A percentile compares a stretch with the other conserved stretches of the same genome.
Evolutionary conservation across 2,888 invertebrate species (phyloP).

Genomic region (Cheilosia variabilis): DNA sequence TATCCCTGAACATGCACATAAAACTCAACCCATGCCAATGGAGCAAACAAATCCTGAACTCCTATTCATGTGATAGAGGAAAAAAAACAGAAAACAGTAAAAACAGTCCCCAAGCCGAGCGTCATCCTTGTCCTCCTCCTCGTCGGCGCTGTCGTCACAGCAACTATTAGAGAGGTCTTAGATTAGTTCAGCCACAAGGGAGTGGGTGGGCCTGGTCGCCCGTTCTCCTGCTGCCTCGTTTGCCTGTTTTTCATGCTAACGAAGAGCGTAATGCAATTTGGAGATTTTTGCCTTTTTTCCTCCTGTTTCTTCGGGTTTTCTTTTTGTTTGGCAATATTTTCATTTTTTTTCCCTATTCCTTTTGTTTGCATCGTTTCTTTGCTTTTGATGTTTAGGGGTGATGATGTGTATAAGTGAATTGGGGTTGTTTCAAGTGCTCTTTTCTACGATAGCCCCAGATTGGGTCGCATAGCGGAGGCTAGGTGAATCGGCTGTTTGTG

Average conservation of each 20-base stretch:
- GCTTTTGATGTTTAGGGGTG: conserved; percentile 72
- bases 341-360: conserved; percentile 25
- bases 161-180: conserved; percentile 58
- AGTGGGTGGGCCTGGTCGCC: conserved; percentile 1
- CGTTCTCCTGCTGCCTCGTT: conserved; percentile 3
- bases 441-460: conserved; percentile 28
- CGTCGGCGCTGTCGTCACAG: conserved; percentile 14
- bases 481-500: conserved; percentile 9
- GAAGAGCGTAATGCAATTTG: conserved; percentile 73
- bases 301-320: conserved; percentile 23
- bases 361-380: conserved; percentile 66
- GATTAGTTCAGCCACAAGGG: conserved; percentile 56
- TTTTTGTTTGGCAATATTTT: conserved; percentile 24
- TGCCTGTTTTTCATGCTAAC: conserved; percentile 59
- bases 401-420: conserved; percentile 75
- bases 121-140: conserved; percentile 14
- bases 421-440: conserved; percentile 68
- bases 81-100: background rate
- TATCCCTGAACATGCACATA: conserved; percentile 3
- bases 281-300: conserved; percentile 55
- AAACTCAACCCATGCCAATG: conserved; percentile 22
- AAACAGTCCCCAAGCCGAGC: conserved; percentile 18
- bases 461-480: background rate
- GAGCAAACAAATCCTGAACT: conserved; percentile 45
- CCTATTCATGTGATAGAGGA: conserved; percentile 37